phyloP scores from a whole-genome alignment of 2,797 vertebrate species.

The Heliangelus exortis region DNA sequence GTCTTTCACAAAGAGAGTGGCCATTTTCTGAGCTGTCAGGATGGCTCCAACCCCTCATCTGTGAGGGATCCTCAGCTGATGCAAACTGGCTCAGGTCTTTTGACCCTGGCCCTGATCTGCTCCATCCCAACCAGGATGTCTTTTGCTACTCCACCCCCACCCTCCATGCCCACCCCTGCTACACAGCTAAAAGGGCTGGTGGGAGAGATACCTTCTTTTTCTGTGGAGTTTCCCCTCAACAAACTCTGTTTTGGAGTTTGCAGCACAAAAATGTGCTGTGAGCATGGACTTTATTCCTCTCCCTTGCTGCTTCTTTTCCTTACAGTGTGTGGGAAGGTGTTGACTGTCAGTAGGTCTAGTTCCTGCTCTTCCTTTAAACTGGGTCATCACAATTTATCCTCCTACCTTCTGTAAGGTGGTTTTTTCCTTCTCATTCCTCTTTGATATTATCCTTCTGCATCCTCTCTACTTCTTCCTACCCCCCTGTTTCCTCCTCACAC shows the following conservation, averaged over 20 bases:
- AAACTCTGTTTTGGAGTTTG: not conserved
- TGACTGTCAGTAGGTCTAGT: slow-evolving; percentile 43
- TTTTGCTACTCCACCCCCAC: not conserved
- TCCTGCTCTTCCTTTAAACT: slow-evolving; percentile 55
- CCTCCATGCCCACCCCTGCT: too few relatives aligned
- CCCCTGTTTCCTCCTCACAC: not conserved
- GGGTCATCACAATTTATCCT: slow-evolving; percentile 39
- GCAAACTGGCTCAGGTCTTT: not conserved
- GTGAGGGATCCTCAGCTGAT: not conserved
- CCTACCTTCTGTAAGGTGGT: not conserved
- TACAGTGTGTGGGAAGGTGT: slow-evolving; percentile 28
- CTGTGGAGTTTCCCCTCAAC: rapidly evolving
- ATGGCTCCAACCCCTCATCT: not conserved
- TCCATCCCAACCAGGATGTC: rapidly evolving
- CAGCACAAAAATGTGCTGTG: not conserved
- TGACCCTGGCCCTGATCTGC: not conserved
- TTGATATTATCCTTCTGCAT: slow-evolving; percentile 2
- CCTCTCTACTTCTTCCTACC: not conserved
- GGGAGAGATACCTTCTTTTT: rapidly evolving
- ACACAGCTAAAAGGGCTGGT: not conserved
- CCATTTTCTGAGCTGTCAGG: not conserved
- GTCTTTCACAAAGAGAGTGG: not conserved
- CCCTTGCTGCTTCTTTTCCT: not conserved
- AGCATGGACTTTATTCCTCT: not conserved
- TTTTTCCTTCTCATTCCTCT: not conserved